Evolutionary conservation across 2,113 vertebrate species (phyloP).

Genomic region (Apodemus sylvaticus): DNA sequence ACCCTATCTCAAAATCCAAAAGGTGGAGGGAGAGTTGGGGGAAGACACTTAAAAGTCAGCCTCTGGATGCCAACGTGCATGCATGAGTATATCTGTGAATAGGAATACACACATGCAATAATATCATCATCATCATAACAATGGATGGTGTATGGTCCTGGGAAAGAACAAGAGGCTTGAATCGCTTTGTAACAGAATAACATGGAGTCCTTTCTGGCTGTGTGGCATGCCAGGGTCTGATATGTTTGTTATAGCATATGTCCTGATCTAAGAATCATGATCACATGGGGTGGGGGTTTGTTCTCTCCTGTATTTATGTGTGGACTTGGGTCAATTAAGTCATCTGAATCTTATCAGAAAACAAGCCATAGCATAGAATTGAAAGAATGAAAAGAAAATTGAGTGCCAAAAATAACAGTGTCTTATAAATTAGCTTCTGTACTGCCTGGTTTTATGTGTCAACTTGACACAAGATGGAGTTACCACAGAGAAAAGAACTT

Average conservation of each 20-base stretch:
- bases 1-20: background rate
- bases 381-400: background rate
- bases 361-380: background rate
- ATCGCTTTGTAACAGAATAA: background rate
- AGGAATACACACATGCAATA: background rate
- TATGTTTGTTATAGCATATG: background rate
- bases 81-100: background rate
- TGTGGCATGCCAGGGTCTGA: background rate
- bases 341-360: background rate
- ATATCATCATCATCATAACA: too few relatives aligned
- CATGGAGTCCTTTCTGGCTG: background rate
- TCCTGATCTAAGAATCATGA: background rate
- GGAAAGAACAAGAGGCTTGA: background rate
- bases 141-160: rapidly evolving
- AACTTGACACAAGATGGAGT: too few relatives aligned
- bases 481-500: too few relatives aligned
- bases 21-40: background rate
- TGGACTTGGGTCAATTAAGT: background rate
- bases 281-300: background rate
- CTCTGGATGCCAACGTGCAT: background rate
- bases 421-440: background rate
- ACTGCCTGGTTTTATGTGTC: too few relatives aligned
- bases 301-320: background rate
- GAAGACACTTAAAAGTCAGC: background rate
- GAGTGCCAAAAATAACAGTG: background rate